Percentiles rank a stretch among this genome's conserved stretches.
Conservation (phyloP, 1,140 invertebrate species). For the Zaprionus vittiger region DNA sequence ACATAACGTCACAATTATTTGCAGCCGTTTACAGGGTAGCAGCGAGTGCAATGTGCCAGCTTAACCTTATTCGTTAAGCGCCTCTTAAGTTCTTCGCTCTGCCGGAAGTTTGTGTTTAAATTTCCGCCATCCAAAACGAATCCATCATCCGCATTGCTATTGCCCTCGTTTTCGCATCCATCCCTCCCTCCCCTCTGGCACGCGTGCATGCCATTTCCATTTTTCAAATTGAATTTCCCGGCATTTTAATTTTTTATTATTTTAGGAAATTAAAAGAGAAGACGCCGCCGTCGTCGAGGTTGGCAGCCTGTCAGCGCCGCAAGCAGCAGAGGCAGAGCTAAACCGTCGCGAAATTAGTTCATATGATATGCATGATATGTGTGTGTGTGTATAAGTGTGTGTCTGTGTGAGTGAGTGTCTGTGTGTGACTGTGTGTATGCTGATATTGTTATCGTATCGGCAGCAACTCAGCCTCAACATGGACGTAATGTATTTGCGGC, state of each 20-base stretch:
- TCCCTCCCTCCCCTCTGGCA: neutral
- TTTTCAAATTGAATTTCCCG: slow-evolving; percentile 58
- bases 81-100: slow-evolving; percentile 15
- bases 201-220: slow-evolving; percentile 34
- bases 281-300: neutral
- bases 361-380: slow-evolving; percentile 30
- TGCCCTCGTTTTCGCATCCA: neutral
- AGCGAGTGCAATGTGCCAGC: neutral
- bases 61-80: neutral
- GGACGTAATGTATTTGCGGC: neutral
- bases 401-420: neutral
- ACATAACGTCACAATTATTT: neutral
- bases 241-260: slow-evolving; percentile 60
- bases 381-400: neutral
- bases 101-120: slow-evolving; percentile 43
- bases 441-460: slow-evolving; percentile 22
- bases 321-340: slow-evolving; percentile 2
- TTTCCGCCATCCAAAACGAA: slow-evolving; percentile 34
- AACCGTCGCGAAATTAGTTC: slow-evolving; percentile 41
- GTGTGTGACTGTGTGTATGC: neutral
- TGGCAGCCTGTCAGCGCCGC: slow-evolving; percentile 25
- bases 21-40: slow-evolving; percentile 5
- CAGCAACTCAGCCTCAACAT: neutral
- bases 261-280: slow-evolving; percentile 52
- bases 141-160: slow-evolving; percentile 33